Base-by-base conservation (phyloP, 2,888 invertebrate species). In the Meganola albula region DNA sequence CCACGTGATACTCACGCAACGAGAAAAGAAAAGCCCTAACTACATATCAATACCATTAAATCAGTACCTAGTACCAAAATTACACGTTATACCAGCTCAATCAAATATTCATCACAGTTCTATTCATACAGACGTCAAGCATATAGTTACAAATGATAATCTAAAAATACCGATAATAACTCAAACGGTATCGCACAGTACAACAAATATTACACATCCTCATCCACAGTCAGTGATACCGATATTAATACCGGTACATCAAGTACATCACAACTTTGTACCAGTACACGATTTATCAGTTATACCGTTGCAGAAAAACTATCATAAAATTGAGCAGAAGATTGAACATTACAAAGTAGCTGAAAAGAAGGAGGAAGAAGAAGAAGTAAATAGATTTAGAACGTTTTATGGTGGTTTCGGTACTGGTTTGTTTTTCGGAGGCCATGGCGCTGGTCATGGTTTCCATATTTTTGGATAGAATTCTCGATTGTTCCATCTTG, bases 391-490 rank as follows among this genome's bases (percentile, higher is more conserved):
- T 13, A 55, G 58, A 16, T 77, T 63, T 33, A 58, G 82, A 26
- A 76, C 69, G 1, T 76, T 75, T 18, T 68, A 74, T 33, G 84
- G 84, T 0, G 84, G 84, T 2, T 80, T 69, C 25, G 84, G 84
- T 0, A 65, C 64, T 0, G 82, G 82, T 0, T 53, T 82, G 40
- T 67, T 67, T 12, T 79, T 72, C 10, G 84, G 84, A 0, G 84
- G 84, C 0, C 82, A 80, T 7, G 84, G 84, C 0, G 73, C 80
- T 1, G 84, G 84, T 0, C 84, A 84, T 28, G 84, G 84, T 0
- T 83, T 72, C 48, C 82, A 79, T 43, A 58, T 75, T 14, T 77
- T 74, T 40, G 78, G 79, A 36, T 71, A 63, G 44, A 42, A 38
- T n/a, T n/a, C n/a, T n/a, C n/a, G 27, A 28, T 26, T 16, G 5